These are phyloP conservation scores for Ruditapes philippinarum DNA, from an alignment of 1,140 invertebrate genomes.

Conservation along the genomic window DNA sequence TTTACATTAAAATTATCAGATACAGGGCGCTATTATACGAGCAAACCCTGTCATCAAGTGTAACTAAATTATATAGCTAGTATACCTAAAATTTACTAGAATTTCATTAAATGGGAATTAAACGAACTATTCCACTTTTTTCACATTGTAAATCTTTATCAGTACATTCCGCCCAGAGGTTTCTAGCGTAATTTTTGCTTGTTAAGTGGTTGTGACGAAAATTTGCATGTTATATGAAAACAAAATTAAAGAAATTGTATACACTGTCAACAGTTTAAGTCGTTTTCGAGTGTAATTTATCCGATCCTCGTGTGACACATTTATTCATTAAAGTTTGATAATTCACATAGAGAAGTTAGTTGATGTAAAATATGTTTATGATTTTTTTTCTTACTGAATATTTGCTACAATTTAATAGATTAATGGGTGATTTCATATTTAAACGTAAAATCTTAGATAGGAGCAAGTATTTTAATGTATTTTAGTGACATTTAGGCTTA, in stretches of 20 bases:
- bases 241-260: constrained; percentile 20
- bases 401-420: no score
- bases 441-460: no score
- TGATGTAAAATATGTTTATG: no score
- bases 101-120: constrained; percentile 46
- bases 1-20: neutral
- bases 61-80: neutral
- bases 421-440: no score
- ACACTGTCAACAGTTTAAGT: neutral
- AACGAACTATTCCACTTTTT: neutral
- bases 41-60: neutral
- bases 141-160: constrained; percentile 44
- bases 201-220: constrained; percentile 30
- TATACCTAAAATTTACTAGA: constrained; percentile 2
- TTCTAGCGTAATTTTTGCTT: constrained; percentile 16
- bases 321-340: neutral
- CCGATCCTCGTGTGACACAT: neutral
- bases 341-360: neutral
- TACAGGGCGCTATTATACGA: neutral
- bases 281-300: constrained; percentile 6
- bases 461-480: no score
- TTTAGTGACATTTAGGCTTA: no score
- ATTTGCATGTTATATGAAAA: constrained; percentile 48
- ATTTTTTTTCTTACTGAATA: no score
- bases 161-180: neutral